Conservation (phyloP, 2,113 vertebrate genomes). For the Tachysurus fulvidraco region DNA sequence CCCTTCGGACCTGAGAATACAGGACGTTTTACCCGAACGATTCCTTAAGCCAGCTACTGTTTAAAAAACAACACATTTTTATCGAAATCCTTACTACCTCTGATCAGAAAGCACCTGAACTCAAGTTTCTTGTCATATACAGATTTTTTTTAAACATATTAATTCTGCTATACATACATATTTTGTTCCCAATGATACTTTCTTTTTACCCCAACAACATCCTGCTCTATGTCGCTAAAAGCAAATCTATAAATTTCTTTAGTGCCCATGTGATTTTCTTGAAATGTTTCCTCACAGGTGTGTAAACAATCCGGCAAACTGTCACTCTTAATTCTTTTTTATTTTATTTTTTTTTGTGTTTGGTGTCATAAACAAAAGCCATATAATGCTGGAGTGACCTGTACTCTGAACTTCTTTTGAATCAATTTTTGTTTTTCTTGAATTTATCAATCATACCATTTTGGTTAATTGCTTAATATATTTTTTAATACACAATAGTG, state of each 20-base stretch:
- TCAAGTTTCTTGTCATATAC: background rate
- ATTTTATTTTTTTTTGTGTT: background rate
- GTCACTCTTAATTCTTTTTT: background rate
- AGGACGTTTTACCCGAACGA: background rate
- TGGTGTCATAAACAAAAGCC: background rate
- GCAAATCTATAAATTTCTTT: background rate
- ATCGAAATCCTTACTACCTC: conserved; percentile 19
- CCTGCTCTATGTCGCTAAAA: background rate
- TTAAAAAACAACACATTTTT: background rate
- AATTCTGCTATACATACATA: background rate
- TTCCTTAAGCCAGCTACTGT: conserved; percentile 19
- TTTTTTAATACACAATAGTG: background rate
- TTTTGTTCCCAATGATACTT: background rate
- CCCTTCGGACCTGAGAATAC: background rate
- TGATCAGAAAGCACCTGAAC: conserved; percentile 14
- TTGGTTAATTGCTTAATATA: background rate
- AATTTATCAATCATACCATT: background rate
- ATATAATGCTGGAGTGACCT: background rate
- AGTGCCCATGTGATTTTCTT: background rate
- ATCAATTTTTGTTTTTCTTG: background rate
- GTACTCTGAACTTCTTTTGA: background rate
- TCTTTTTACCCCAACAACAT: background rate
- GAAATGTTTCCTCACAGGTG: background rate
- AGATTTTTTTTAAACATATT: background rate
- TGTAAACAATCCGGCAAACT: background rate